Percentiles rank a stretch among this genome's conserved stretches.
Conservation (phyloP, 2,113 vertebrate species). For the Pygoscelis antarcticus region DNA sequence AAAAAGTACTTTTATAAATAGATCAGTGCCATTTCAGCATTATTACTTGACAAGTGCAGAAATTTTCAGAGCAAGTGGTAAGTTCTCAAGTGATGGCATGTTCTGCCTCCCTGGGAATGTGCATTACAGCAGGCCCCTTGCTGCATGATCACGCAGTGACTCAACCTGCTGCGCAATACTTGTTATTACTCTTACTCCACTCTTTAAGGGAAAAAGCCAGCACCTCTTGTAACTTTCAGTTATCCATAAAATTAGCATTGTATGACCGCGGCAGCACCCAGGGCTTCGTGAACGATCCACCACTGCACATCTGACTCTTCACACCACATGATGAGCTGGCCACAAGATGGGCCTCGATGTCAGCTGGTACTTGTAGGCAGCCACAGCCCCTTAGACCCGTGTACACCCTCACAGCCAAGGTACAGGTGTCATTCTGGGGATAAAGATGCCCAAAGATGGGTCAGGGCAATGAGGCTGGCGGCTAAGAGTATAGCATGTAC, state of each 20-base stretch:
- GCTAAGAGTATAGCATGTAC: neutral
- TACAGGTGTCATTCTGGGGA: neutral
- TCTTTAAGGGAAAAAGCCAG: neutral
- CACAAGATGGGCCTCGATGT: too few species aligned
- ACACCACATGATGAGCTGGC: rapidly evolving
- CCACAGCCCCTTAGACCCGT: neutral
- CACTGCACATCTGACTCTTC: neutral
- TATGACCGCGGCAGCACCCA: neutral
- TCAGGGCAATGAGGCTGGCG: neutral
- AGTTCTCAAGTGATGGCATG: neutral
- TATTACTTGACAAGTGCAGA: neutral
- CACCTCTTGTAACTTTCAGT: neutral
- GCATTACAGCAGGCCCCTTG: neutral
- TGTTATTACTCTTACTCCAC: neutral
- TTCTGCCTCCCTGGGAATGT: neutral
- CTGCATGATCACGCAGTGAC: neutral
- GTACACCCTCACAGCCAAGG: neutral
- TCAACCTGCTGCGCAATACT: neutral
- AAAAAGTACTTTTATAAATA: conserved; percentile 11
- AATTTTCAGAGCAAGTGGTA: neutral
- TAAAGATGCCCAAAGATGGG: neutral
- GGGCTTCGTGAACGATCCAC: neutral
- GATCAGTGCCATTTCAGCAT: neutral
- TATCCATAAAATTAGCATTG: neutral
- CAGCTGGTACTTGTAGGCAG: neutral